Evolutionary conservation across 2,888 invertebrate species (phyloP).

Genomic region (Cybosia mesomella): DNA sequence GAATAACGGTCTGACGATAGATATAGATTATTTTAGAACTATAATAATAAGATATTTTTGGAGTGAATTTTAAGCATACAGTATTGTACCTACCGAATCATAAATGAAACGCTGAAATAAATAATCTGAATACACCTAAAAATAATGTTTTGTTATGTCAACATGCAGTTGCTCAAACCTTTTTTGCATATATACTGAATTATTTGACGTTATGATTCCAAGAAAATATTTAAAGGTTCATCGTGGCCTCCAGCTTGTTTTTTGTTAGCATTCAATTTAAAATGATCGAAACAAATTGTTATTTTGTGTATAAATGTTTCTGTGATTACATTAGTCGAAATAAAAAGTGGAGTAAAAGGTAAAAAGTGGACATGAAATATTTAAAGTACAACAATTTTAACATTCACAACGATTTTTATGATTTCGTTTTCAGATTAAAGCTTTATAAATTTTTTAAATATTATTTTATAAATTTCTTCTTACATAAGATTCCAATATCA

Average conservation of each 20-base stretch:
- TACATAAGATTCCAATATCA: conserved; percentile 13
- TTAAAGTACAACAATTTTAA: neutral
- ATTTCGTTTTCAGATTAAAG: conserved; percentile 11
- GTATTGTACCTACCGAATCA: neutral
- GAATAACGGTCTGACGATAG: neutral
- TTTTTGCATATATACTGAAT: neutral
- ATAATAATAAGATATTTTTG: neutral
- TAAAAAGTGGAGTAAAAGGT: conserved; percentile 9
- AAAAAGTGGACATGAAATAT: neutral
- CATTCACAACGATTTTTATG: neutral
- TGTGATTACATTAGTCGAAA: conserved; percentile 28
- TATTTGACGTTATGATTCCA: neutral
- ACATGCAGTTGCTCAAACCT: neutral
- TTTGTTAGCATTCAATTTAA: conserved; percentile 35
- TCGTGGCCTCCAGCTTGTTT: conserved; percentile 24
- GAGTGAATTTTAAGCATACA: neutral
- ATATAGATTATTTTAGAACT: neutral
- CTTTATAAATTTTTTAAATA: neutral
- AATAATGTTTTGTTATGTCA: no score
- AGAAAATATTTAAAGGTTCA: conserved; percentile 2
- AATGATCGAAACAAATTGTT: conserved; percentile 38
- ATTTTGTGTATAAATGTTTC: conserved; percentile 35
- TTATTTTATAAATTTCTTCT: conserved; percentile 6
- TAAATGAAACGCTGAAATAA: no score
- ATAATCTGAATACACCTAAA: neutral